A percentile compares a stretch with the other conserved stretches of the same genome.
Evolutionary conservation across 2,797 vertebrate species (phyloP).

Genomic region (Myotis planiceps): DNA sequence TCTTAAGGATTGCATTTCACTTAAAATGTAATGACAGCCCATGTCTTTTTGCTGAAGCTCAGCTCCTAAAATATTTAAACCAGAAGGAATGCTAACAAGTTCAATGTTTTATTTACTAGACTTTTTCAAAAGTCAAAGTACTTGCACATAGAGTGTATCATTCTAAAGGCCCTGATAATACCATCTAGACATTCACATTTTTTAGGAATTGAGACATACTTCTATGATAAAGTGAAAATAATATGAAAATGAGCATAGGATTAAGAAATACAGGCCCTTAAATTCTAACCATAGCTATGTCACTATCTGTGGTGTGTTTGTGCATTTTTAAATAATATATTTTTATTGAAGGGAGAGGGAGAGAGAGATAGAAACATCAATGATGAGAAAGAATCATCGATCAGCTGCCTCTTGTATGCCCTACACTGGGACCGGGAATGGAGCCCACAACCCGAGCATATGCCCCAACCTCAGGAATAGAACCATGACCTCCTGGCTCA

Average conservation of each 20-base stretch:
- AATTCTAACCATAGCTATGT: not conserved
- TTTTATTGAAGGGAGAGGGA: too few relatives aligned
- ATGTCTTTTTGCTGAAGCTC: not conserved
- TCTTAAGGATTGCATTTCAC: not conserved
- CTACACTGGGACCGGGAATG: too few relatives aligned
- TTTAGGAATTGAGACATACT: not conserved
- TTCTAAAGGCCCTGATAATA: not conserved
- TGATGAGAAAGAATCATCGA: too few relatives aligned
- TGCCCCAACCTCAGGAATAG: too few relatives aligned
- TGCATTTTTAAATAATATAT: too few relatives aligned
- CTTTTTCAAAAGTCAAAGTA: constrained; percentile 40
- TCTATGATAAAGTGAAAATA: not conserved
- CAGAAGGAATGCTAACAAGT: not conserved
- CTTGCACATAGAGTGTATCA: not conserved
- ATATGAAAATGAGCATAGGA: not conserved
- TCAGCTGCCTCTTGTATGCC: too few relatives aligned
- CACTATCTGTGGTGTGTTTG: not conserved
- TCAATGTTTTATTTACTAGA: not conserved
- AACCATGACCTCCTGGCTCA: too few relatives aligned
- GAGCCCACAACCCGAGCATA: too few relatives aligned
- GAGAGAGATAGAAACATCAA: too few relatives aligned
- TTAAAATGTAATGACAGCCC: constrained; percentile 19
- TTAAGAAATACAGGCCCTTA: not conserved
- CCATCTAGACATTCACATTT: constrained; percentile 6
- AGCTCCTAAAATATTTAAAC: constrained; percentile 35